Evolutionary conservation across 2,113 vertebrate species (phyloP).

Genomic region (Apteryx owenii): DNA sequence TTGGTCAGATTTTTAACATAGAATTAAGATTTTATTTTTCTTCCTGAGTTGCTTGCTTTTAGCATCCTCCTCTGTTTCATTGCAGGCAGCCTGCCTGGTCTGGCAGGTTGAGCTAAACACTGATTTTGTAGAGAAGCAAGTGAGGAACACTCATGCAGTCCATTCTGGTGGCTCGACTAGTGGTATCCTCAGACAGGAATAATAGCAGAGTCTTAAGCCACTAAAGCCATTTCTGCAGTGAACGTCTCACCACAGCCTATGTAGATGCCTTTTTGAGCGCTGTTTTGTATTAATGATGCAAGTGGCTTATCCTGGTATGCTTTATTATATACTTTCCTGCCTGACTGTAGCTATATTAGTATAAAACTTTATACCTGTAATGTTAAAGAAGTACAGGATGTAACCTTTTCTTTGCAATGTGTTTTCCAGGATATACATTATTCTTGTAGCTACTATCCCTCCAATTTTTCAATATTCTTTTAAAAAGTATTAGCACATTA

Average conservation of each 20-base stretch:
- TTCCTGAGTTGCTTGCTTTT: not conserved
- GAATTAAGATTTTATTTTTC: not conserved
- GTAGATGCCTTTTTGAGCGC: not conserved
- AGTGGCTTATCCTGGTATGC: not conserved
- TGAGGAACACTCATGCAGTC: not conserved
- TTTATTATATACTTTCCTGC: not conserved
- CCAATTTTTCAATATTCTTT: not conserved
- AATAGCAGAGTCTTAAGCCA: fast-evolving
- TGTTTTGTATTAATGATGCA: not conserved
- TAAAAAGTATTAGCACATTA: not conserved
- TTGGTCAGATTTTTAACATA: not conserved
- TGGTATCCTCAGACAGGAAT: not conserved
- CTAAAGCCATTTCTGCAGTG: not conserved
- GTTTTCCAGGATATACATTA: not conserved
- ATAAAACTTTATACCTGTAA: not conserved
- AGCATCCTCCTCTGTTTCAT: not conserved
- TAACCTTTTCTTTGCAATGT: not conserved
- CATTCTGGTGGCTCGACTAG: fast-evolving
- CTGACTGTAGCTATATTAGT: not conserved
- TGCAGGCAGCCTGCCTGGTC: not conserved
- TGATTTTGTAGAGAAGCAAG: not conserved
- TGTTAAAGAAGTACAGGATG: not conserved
- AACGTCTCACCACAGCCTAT: not conserved
- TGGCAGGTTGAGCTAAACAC: not conserved
- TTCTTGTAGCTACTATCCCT: not conserved